Percentiles rank a stretch among this genome's conserved stretches.
phyloP scores from a whole-genome alignment of 2,113 vertebrate genomes.

The Dolichotis patagonum region DNA sequence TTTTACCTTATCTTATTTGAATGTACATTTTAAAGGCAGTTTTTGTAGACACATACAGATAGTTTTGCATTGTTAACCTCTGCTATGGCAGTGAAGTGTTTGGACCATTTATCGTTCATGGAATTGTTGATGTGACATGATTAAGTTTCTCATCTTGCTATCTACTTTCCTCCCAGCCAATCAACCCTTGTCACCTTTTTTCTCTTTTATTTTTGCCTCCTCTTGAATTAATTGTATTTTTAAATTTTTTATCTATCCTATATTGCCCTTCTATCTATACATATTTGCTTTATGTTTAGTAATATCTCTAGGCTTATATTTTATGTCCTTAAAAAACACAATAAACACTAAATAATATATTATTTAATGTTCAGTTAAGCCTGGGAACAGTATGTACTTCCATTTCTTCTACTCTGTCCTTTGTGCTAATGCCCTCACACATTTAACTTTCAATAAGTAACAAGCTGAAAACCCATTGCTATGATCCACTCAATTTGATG shows the following conservation, averaged over 20 bases:
- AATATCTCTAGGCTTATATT: background rate
- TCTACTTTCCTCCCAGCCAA: background rate
- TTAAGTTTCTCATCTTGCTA: background rate
- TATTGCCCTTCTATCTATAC: background rate
- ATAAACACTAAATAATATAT: background rate
- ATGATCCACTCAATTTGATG: background rate
- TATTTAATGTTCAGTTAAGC: background rate
- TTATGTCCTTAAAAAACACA: background rate
- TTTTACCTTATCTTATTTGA: background rate
- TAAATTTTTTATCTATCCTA: background rate
- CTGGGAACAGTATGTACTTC: background rate
- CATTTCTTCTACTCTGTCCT: background rate
- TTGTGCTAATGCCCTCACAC: background rate
- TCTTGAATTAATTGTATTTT: background rate
- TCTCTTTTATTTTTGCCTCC: background rate
- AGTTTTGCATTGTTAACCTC: background rate
- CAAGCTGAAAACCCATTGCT: background rate
- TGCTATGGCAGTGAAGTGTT: background rate
- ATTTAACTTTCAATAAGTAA: background rate
- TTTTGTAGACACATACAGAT: background rate
- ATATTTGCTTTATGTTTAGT: background rate
- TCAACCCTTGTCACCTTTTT: rapidly evolving
- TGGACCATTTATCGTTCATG: background rate
- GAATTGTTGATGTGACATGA: background rate
- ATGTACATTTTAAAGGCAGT: background rate